These are phyloP conservation scores for Poeciliopsis paucimaculata DNA, from an alignment of 2,797 vertebrate genomes.

Conservation along the genomic window DNA sequence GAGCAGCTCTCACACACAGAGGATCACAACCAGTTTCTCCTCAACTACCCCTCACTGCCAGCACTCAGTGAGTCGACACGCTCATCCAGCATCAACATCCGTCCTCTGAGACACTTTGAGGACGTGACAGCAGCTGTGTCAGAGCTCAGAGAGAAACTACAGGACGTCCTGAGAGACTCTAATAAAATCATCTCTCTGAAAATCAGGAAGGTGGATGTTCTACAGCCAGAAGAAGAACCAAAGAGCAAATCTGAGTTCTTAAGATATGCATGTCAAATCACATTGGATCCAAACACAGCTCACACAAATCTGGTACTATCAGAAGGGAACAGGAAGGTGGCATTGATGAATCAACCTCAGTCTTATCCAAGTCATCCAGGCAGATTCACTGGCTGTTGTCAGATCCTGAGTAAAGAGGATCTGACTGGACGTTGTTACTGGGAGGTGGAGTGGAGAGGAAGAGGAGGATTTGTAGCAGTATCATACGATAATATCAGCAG, in stretches of 20 bases:
- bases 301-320: slow-evolving; percentile 1
- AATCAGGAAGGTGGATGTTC: background rate
- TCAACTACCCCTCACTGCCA: too few relatives aligned
- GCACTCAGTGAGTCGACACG: too few relatives aligned
- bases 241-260: background rate
- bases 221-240: background rate
- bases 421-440: slow-evolving; percentile 15
- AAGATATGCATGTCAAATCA: background rate
- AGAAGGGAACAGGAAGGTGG: background rate
- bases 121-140: too few relatives aligned
- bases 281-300: background rate
- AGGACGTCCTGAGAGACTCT: background rate
- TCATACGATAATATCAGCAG: slow-evolving; percentile 14
- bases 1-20: too few relatives aligned
- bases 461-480: slow-evolving; percentile 7
- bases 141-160: background rate
- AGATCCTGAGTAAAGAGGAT: slow-evolving; percentile 9
- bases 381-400: background rate
- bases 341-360: background rate
- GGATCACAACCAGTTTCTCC: too few relatives aligned
- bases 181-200: too few relatives aligned
- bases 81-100: too few relatives aligned
- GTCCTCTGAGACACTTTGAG: too few relatives aligned
- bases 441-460: slow-evolving; percentile 16
- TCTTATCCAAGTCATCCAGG: background rate